Evolutionary conservation across 2,113 vertebrate species (phyloP).

Genomic region (Trematomus loennbergii): DNA sequence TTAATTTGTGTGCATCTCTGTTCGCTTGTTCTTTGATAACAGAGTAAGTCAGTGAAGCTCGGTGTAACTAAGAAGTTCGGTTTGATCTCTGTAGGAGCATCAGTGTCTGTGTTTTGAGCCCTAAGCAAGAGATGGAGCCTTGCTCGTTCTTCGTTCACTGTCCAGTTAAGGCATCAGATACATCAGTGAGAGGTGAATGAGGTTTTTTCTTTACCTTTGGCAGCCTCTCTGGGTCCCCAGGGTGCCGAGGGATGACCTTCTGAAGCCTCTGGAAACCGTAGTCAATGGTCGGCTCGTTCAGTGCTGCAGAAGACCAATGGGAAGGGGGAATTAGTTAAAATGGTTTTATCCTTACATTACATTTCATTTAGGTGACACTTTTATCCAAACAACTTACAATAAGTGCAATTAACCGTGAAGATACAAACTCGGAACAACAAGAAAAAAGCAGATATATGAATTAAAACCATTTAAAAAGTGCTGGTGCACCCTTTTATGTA

Average conservation of each 20-base stretch:
- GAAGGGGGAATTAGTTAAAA: slow-evolving; percentile 27
- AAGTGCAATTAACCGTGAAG: too few relatives aligned
- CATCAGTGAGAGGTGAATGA: slow-evolving; percentile 2
- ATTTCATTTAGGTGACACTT: too few relatives aligned
- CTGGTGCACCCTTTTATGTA: too few relatives aligned
- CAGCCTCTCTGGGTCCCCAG: slow-evolving; percentile 94
- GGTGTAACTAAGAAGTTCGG: background rate
- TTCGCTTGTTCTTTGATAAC: slow-evolving; percentile 80
- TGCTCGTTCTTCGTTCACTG: background rate
- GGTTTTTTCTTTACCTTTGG: slow-evolving; percentile 88
- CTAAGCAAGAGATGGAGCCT: background rate
- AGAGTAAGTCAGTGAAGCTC: slow-evolving; percentile 1
- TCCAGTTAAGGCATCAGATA: slow-evolving; percentile 3
- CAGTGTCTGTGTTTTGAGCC: background rate
- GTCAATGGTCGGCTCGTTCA: slow-evolving; percentile 98
- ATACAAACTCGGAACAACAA: too few relatives aligned
- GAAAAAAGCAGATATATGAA: too few relatives aligned
- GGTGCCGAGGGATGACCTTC: slow-evolving; percentile 96
- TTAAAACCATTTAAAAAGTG: too few relatives aligned
- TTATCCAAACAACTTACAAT: too few relatives aligned
- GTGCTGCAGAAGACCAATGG: slow-evolving; percentile 81
- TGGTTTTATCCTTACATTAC: background rate
- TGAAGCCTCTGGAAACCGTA: slow-evolving; percentile 98
- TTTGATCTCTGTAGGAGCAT: slow-evolving; percentile 27
- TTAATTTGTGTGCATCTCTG: slow-evolving; percentile 9